Base-by-base conservation (phyloP, 2,888 invertebrate genomes). In the Thumatha senex region DNA sequence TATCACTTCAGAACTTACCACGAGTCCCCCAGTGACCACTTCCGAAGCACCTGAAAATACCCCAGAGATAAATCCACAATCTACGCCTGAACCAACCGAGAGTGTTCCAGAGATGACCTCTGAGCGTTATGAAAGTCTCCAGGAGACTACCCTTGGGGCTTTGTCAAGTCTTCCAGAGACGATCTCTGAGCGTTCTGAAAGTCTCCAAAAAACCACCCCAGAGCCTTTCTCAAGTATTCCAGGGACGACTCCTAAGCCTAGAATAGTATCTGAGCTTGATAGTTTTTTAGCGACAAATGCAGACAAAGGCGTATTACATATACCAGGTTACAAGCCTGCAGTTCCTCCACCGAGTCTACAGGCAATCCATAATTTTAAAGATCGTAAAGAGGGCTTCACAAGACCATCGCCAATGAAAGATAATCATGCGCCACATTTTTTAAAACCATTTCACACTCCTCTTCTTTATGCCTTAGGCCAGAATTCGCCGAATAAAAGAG, bases 321-420 rank as follows among this genome's bases (percentile, higher is more conserved):
- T 31, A 15, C 14, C 48, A 30, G 14, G 11, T 14, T 30, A 35
- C 39, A 8, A 12, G 24, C 24, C 30, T 10, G 11, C 14, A 1
- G 18, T 43, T 15, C 35, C 47, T 31, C 30, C 35, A 31, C 40
- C 43, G 15, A 52, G 40, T 47, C 15, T 52, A 15, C 31, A 30
- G 13, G 39, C 34, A 18, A 43, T 40, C 30, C 38, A 47, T 33
- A 39, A 47, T 30, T 51, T 13, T 42, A 10, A 46, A 10, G 51
- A 51, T 15, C 38, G 46, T 24, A 45, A 45, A 24, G 29, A 14
- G 30, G 14, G 30, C 15, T 10, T 33, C 2, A 24, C 7, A 13
- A 34, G 10, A 11, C n/a, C 24, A 31, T 8, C 31, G 7, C 8
- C 18, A 33, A 14, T 13, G 18, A 33, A 24, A 18, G 35, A 5